phyloP scores from a whole-genome alignment of 2,888 invertebrate genomes.

The Epinotia demarniana region DNA sequence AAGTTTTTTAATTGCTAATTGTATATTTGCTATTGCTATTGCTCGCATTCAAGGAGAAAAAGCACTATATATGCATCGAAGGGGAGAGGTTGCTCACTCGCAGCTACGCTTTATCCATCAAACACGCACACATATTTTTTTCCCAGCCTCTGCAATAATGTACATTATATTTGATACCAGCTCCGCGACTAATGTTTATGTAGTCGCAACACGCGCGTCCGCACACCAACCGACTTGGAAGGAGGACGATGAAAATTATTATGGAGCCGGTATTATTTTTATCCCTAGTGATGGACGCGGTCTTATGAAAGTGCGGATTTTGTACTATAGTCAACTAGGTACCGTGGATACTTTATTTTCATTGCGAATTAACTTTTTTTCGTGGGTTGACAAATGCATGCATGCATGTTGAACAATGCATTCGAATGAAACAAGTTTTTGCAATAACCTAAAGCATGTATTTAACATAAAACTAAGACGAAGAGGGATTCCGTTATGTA shows the following conservation, averaged over 20 bases:
- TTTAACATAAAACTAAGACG: neutral
- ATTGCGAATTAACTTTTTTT: conserved; percentile 27
- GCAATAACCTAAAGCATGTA: neutral
- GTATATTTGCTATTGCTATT: no score
- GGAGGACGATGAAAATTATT: conserved; percentile 65
- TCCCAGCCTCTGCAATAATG: neutral
- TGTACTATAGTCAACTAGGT: conserved; percentile 30
- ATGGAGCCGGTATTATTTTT: conserved; percentile 65
- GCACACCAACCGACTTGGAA: conserved; percentile 63
- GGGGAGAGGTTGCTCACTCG: neutral
- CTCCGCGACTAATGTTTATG: conserved; percentile 59
- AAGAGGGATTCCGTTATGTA: no score
- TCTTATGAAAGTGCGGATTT: conserved; percentile 51
- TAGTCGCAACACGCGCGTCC: conserved; percentile 64
- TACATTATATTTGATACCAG: conserved; percentile 11
- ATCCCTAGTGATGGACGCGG: conserved; percentile 61
- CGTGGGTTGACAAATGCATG: no score
- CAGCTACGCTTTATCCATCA: neutral
- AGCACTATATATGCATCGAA: neutral
- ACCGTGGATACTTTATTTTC: conserved; percentile 34
- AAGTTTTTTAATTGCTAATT: no score
- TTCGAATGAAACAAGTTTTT: no score
- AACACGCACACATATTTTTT: neutral
- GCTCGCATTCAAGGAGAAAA: neutral
- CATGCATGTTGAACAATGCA: no score